Conservation (phyloP, 2,113 vertebrate genomes). For the Aegithalos caudatus region DNA sequence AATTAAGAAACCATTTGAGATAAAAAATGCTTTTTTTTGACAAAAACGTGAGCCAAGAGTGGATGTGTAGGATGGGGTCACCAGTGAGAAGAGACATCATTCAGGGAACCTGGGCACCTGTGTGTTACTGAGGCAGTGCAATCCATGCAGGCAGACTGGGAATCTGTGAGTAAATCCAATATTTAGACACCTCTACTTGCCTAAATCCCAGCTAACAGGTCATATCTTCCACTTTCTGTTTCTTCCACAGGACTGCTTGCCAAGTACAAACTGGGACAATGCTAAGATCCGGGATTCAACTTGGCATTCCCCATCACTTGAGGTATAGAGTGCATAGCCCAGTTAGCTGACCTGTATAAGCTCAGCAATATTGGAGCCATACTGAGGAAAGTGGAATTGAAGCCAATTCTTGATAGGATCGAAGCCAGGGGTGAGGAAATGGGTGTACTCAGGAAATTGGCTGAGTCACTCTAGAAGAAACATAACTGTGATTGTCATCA, state of each 20-base stretch:
- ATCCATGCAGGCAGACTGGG: too few species aligned
- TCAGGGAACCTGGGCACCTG: not conserved
- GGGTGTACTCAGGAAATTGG: accelerated
- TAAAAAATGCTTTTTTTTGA: not conserved
- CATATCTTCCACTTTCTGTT: not conserved
- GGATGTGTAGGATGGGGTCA: not conserved
- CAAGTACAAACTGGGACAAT: not conserved
- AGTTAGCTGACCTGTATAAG: not conserved
- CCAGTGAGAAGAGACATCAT: not conserved
- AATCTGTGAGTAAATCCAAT: not conserved
- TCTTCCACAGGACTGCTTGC: not conserved
- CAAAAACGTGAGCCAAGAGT: not conserved
- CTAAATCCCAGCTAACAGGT: not conserved
- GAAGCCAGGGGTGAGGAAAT: not conserved
- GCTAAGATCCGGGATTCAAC: not conserved
- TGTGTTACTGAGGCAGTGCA: accelerated
- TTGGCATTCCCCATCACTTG: not conserved
- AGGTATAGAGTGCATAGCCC: not conserved
- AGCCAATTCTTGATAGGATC: not conserved
- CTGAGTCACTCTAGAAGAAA: not conserved
- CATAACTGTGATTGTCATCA: not conserved
- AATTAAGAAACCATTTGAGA: not conserved
- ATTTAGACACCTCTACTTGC: not conserved
- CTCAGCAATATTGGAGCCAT: not conserved
- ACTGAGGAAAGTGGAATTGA: not conserved